phyloP scores from a whole-genome alignment of 1,140 invertebrate genomes.

The Leptinotarsa defecta region DNA sequence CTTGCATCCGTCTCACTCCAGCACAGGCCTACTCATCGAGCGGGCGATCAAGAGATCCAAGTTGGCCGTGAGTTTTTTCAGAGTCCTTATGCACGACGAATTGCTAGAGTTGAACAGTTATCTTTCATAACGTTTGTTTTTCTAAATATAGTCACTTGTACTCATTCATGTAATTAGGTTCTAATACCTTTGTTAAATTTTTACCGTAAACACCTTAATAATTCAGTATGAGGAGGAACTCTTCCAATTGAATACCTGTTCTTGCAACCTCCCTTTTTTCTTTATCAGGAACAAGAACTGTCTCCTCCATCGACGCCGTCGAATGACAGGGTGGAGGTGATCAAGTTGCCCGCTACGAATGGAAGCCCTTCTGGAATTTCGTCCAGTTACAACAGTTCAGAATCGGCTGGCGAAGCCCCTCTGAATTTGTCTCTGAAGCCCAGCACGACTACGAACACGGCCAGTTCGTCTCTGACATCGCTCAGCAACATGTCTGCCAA shows the following conservation, averaged over 20 bases:
- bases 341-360: slow-evolving; percentile 69
- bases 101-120: too few relatives aligned
- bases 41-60: slow-evolving; percentile 61
- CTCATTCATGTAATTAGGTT: not conserved
- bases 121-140: not conserved
- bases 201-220: too few relatives aligned
- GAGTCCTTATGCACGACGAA: too few relatives aligned
- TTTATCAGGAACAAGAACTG: slow-evolving; percentile 41
- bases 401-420: slow-evolving; percentile 72
- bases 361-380: slow-evolving; percentile 52
- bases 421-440: slow-evolving; percentile 82
- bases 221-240: too few relatives aligned
- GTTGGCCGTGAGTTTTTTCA: slow-evolving; percentile 45
- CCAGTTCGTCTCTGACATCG: slow-evolving; percentile 61
- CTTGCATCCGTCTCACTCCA: slow-evolving; percentile 58
- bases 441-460: slow-evolving; percentile 57
- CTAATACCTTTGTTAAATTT: too few relatives aligned
- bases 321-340: slow-evolving; percentile 74
- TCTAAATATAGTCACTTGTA: not conserved
- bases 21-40: slow-evolving; percentile 57
- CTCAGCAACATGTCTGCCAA: slow-evolving; percentile 61
- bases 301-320: slow-evolving; percentile 42
- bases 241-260: too few relatives aligned
- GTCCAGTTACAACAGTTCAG: slow-evolving; percentile 49
- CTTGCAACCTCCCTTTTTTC: not conserved